Percentiles rank a stretch among this genome's conserved stretches.
These are phyloP conservation scores for Enteromius trimaculatus DNA, from an alignment of 2,797 vertebrate genomes.

Conservation along the genomic window DNA sequence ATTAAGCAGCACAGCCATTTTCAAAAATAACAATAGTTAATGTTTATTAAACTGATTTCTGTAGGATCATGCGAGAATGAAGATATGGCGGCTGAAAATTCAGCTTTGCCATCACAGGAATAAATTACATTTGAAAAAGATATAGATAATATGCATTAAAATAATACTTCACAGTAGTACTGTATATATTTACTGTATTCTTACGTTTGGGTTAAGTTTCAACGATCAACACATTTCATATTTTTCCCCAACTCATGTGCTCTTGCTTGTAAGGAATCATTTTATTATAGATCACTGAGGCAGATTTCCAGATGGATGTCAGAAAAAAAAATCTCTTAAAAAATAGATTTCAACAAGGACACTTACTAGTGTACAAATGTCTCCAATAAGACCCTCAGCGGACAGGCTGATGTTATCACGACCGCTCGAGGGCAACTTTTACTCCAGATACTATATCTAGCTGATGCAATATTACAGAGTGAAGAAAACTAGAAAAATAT, in stretches of 20 bases:
- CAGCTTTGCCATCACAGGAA: neutral
- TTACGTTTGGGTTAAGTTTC: too few relatives aligned
- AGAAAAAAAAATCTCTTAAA: neutral
- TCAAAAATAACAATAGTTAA: neutral
- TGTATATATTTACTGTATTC: neutral
- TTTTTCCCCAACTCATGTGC: neutral
- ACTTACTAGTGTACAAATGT: constrained; percentile 25
- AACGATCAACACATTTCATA: too few relatives aligned
- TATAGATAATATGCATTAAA: neutral
- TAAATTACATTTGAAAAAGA: neutral
- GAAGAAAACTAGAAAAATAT: neutral
- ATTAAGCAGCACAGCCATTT: neutral
- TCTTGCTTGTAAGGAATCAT: neutral
- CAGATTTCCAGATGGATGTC: neutral
- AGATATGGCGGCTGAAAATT: neutral
- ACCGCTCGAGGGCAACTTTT: constrained; percentile 14
- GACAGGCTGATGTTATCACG: neutral
- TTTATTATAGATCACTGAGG: neutral
- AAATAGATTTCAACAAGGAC: constrained; percentile 19
- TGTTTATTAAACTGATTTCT: neutral
- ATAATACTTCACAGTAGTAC: neutral
- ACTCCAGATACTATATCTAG: neutral
- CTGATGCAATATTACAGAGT: constrained; percentile 1
- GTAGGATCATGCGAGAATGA: neutral
- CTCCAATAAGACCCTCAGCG: constrained; percentile 9